Evolutionary conservation across 1,140 invertebrate genomes (phyloP).

Genomic region (Pseudomyrmex sp.): DNA sequence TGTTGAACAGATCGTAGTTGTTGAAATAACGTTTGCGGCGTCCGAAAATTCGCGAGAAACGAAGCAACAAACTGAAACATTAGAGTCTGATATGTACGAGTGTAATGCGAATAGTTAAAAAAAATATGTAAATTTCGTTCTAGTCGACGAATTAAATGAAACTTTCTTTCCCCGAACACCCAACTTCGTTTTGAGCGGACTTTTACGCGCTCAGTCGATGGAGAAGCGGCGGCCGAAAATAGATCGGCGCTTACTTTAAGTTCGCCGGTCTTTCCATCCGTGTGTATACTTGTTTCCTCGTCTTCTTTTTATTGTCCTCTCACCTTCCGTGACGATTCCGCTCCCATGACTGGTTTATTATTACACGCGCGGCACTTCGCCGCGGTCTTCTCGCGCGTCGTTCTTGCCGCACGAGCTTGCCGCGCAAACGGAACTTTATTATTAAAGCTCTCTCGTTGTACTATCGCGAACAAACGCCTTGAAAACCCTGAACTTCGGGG

Average conservation of each 20-base stretch:
- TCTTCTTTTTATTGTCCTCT: slow-evolving; percentile 55
- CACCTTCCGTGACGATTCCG: slow-evolving; percentile 24
- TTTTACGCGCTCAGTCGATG: slow-evolving; percentile 22
- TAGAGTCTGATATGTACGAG: no score
- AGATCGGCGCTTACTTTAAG: slow-evolving; percentile 67
- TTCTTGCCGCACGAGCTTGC: slow-evolving; percentile 4
- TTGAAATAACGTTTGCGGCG: no score
- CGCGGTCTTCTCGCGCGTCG: slow-evolving; percentile 3
- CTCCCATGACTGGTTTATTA: slow-evolving; percentile 63
- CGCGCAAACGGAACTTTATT: slow-evolving; percentile 64
- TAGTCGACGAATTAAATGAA: no score
- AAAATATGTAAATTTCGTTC: no score
- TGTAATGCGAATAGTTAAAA: no score
- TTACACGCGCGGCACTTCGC: slow-evolving; percentile 61
- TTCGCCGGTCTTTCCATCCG: slow-evolving; percentile 48
- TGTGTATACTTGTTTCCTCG: background rate
- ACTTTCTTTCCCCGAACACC: no score
- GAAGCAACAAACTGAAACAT: no score
- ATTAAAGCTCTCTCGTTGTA: slow-evolving; percentile 59
- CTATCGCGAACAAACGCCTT: slow-evolving; percentile 50
- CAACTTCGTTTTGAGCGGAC: background rate
- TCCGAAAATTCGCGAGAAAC: no score
- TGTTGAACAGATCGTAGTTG: no score
- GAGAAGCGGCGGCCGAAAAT: slow-evolving; percentile 64
- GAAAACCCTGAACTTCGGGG: slow-evolving; percentile 73